Base-by-base conservation (phyloP, 2,113 vertebrate species). In the Cricetomys ansorgei region DNA sequence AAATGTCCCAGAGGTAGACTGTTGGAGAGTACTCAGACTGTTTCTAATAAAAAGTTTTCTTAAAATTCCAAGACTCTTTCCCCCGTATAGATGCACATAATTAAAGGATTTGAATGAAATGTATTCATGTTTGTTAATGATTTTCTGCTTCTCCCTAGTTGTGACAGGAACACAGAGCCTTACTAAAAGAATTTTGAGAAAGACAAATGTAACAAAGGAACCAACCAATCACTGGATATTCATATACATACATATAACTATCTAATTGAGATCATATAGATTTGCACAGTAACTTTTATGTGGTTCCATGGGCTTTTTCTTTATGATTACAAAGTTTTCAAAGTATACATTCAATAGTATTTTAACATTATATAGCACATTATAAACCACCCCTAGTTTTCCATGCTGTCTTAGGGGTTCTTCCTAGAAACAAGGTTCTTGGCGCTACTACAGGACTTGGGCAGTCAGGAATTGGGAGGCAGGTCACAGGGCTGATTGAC, bases 11-110 rank as follows among this genome's bases (percentile, higher is more conserved):
- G 92, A 87, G 96, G 80, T 76, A 91, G 92, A 48, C 29, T 34
- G 8, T 45, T 90, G 94, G 81, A 96, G 89, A 57, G 37, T 81
- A 40, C 34, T 94, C 53, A 62, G 53, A 50, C 97, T 67, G 84
- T 97, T 83, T 89, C 96, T 95, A 97, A 98, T 98, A 97, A 97
- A 85, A 93, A 65, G 76, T 97, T 97, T 96, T 94, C 93, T 95
- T 55, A 97, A 95, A 97, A 95, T 95, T 91, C 86, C 92, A 96
- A 95, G 85, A n/a, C 88, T 83, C 87, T 79, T 86, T 69, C 72
- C 67, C 10, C 64, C n/a, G n/a, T 92, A 73, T 80, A 97, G 73
- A 95, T 95, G 92, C 62, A 88, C 93, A 89, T 88, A 94, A 87
- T 88, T 83, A 94, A 95, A 87, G 57, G 64, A 11, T 19, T 86